These are phyloP conservation scores for Ctenodactylus gundi DNA, from an alignment of 2,113 vertebrate species.

Conservation along the genomic window DNA sequence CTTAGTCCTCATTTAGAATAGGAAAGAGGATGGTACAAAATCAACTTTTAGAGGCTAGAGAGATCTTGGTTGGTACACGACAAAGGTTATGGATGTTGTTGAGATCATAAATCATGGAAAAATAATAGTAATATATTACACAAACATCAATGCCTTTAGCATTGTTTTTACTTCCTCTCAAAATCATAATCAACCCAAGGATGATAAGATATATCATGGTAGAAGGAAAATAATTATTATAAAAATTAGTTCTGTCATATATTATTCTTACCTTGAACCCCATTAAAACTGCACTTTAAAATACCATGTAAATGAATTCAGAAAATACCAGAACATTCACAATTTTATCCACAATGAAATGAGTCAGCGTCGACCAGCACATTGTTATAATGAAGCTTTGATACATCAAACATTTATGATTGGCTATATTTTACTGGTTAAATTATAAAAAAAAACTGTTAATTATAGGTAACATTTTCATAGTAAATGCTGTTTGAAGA, in stretches of 20 bases:
- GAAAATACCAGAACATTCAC: neutral
- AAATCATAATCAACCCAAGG: neutral
- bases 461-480: neutral
- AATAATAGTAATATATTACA: neutral
- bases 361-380: neutral
- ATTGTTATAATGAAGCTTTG: neutral
- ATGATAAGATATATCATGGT: neutral
- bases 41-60: neutral
- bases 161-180: neutral
- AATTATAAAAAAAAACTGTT: slow-evolving; percentile 14
- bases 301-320: neutral
- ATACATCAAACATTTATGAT: neutral
- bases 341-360: neutral
- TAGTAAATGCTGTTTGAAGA: neutral
- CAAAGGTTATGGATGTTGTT: neutral
- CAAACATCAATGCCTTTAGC: neutral
- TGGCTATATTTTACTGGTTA: neutral
- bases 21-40: neutral
- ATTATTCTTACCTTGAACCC: neutral
- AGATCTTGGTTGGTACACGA: neutral
- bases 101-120: neutral
- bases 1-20: too few species aligned
- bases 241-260: neutral
- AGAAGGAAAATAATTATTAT: neutral
- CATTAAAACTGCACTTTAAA: neutral